Evolutionary conservation across 2,113 vertebrate species (phyloP).

Genomic region (Brienomyrus longianalis): DNA sequence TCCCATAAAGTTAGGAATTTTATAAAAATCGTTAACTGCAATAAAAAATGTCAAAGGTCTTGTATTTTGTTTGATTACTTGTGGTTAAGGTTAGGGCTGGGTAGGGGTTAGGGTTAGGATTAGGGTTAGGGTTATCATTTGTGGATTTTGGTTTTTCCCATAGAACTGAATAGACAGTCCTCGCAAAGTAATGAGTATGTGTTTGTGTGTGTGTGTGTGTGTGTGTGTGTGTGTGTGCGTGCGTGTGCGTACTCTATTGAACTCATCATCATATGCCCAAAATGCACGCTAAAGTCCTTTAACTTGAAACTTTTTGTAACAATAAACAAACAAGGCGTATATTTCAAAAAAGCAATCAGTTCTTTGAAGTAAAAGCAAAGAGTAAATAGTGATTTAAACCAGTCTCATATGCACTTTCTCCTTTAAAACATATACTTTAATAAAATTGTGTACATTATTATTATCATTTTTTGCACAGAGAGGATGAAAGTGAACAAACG

Average conservation of each 20-base stretch:
- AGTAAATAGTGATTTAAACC: neutral
- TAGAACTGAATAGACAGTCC: too few relatives aligned
- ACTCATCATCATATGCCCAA: neutral
- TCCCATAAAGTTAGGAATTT: neutral
- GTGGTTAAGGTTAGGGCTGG: neutral
- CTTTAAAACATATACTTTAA: neutral
- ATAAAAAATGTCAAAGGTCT: neutral
- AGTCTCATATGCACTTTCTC: neutral
- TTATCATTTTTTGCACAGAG: neutral
- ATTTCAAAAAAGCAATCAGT: neutral
- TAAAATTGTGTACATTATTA: neutral
- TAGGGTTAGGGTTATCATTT: neutral
- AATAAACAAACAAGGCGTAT: neutral
- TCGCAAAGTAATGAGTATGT: too few relatives aligned
- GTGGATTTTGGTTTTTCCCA: too few relatives aligned
- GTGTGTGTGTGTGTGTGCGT: too few relatives aligned
- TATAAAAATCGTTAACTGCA: neutral
- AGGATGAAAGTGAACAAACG: neutral
- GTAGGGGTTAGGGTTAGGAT: neutral
- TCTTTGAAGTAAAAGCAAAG: neutral
- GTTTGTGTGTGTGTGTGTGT: too few relatives aligned
- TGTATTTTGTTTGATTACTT: neutral
- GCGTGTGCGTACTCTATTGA: neutral
- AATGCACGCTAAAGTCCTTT: neutral
- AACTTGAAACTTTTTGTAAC: neutral